A percentile compares a stretch with the other conserved stretches of the same genome.
phyloP scores from a whole-genome alignment of 2,888 invertebrate genomes.

The Serrognathus titanus region DNA sequence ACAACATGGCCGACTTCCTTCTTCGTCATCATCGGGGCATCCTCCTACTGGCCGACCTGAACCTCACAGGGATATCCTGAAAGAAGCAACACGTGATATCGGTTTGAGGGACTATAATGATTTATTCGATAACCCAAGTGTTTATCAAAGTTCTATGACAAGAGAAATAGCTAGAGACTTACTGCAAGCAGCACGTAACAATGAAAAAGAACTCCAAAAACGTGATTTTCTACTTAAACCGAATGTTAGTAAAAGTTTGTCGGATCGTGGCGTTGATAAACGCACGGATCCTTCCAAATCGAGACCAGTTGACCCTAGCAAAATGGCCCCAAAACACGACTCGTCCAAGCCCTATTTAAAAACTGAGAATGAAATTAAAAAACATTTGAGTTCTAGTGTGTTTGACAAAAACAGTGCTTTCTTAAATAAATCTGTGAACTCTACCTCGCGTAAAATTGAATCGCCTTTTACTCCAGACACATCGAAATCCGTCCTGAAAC shows the following conservation, averaged over 20 bases:
- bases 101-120: slow-evolving; percentile 22
- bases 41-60: slow-evolving; percentile 27
- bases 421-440: slow-evolving; percentile 37
- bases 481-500: slow-evolving; percentile 45
- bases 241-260: slow-evolving; percentile 24
- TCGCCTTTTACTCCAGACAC: slow-evolving; percentile 38
- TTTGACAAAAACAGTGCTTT: slow-evolving; percentile 38
- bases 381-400: slow-evolving; percentile 34
- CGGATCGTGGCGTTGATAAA: slow-evolving; percentile 3
- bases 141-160: slow-evolving; percentile 3
- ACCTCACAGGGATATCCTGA: slow-evolving; percentile 38
- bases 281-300: slow-evolving; percentile 13
- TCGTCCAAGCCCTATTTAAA: slow-evolving; percentile 31
- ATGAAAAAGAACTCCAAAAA: slow-evolving; percentile 12
- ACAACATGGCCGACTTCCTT: slow-evolving; percentile 34
- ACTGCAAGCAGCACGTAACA: slow-evolving; percentile 5
- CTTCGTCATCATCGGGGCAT: slow-evolving; percentile 17
- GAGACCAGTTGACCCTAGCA: slow-evolving; percentile 32
- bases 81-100: slow-evolving; percentile 38
- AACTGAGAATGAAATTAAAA: slow-evolving; percentile 37
- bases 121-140: slow-evolving; percentile 1
- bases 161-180: slow-evolving; percentile 10
- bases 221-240: slow-evolving; percentile 39
- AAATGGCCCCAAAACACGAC: slow-evolving; percentile 29
- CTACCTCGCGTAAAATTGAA: slow-evolving; percentile 45